Evolutionary conservation across 2,888 invertebrate species (phyloP).

Genomic region (Cacoxenus indagator): DNA sequence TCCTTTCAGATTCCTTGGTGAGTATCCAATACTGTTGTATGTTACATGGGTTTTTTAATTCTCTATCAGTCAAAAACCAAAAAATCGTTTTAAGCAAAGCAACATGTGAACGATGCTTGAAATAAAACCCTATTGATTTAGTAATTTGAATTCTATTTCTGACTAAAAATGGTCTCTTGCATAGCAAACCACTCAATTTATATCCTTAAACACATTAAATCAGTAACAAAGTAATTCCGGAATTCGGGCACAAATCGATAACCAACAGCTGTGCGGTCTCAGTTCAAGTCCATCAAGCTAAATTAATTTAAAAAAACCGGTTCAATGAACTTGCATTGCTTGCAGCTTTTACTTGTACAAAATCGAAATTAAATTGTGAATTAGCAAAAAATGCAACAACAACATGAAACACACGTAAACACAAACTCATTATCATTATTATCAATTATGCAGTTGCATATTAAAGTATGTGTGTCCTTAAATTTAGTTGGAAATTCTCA

Average conservation of each 20-base stretch:
- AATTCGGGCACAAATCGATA: conserved; percentile 19
- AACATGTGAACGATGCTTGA: too few relatives aligned
- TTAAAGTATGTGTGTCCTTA: neutral
- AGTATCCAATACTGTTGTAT: too few relatives aligned
- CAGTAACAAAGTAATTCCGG: neutral
- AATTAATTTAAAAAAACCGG: neutral
- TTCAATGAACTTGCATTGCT: neutral
- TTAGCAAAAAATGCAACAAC: neutral
- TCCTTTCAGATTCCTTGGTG: too few relatives aligned
- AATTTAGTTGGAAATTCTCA: neutral
- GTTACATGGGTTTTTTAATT: too few relatives aligned
- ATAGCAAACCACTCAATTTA: too few relatives aligned
- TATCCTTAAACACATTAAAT: neutral
- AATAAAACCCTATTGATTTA: too few relatives aligned
- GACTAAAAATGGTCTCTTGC: too few relatives aligned
- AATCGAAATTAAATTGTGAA: neutral
- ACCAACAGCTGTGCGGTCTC: conserved; percentile 3
- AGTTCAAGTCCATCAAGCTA: neutral
- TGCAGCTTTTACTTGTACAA: neutral
- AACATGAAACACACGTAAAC: neutral
- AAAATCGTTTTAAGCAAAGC: too few relatives aligned
- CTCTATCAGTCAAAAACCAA: too few relatives aligned
- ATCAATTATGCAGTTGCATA: neutral
- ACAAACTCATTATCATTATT: neutral
- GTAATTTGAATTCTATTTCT: too few relatives aligned